Percentiles rank a stretch among this genome's conserved stretches.
Conservation (phyloP, 1,140 invertebrate species). For the Palaemon carinicauda region DNA sequence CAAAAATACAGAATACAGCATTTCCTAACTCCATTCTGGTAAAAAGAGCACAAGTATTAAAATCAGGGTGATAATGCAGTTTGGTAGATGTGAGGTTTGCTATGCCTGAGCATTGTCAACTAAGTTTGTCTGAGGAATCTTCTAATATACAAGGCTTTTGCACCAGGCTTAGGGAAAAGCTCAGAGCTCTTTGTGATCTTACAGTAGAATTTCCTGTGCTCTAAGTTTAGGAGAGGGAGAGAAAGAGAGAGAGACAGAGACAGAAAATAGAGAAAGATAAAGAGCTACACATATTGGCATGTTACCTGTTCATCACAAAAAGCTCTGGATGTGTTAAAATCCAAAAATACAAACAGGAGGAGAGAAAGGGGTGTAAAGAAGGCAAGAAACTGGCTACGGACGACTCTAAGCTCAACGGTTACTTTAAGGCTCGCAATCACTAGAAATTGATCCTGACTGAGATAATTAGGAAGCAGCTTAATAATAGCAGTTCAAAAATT, state of each 20-base stretch:
- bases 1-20: conserved; percentile 24
- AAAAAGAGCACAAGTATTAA: neutral
- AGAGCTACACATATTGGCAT: conserved; percentile 13
- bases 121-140: conserved; percentile 20
- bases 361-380: conserved; percentile 49
- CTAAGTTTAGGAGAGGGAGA: conserved; percentile 1
- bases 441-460: conserved; percentile 31
- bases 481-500: too few relatives aligned
- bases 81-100: neutral
- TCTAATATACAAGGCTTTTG: conserved; percentile 53
- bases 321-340: conserved; percentile 57
- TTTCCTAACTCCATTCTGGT: neutral
- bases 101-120: conserved; percentile 34
- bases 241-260: neutral
- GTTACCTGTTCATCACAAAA: conserved; percentile 46
- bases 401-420: conserved; percentile 56
- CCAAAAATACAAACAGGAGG: conserved; percentile 57
- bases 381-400: conserved; percentile 54
- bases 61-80: conserved; percentile 23
- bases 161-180: conserved; percentile 50
- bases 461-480: too few relatives aligned
- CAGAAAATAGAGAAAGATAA: neutral
- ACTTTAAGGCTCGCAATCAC: conserved; percentile 38
- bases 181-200: conserved; percentile 54
- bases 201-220: conserved; percentile 13